phyloP scores from a whole-genome alignment of 2,888 invertebrate species.

The Crossocerus cetratus region DNA sequence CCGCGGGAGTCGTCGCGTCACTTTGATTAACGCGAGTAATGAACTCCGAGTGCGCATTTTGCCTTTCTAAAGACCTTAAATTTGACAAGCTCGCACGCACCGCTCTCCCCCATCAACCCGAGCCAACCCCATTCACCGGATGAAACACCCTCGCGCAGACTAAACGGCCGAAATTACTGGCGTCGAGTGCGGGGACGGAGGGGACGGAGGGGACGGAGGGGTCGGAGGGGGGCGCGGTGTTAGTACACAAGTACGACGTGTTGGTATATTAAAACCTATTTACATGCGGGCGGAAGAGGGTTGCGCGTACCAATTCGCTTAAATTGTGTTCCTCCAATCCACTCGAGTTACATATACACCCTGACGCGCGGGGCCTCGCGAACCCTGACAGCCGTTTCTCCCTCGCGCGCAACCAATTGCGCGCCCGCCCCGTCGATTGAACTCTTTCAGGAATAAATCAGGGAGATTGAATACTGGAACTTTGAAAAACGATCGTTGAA shows the following conservation, averaged over 20 bases:
- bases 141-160: constrained; percentile 47
- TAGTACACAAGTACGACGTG: constrained; percentile 51
- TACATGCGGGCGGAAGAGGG: constrained; percentile 49
- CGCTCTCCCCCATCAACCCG: constrained; percentile 17
- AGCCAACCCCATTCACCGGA: constrained; percentile 46
- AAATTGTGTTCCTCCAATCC: constrained; percentile 61
- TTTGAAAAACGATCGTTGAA: neutral
- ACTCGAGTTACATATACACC: constrained; percentile 34
- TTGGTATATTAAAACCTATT: constrained; percentile 67
- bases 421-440: neutral
- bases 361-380: neutral
- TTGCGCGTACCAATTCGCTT: constrained; percentile 58
- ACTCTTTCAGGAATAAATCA: neutral
- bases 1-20: neutral
- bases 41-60: constrained; percentile 22
- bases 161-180: constrained; percentile 67
- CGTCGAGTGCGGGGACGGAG: constrained; percentile 46
- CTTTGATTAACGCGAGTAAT: constrained; percentile 37
- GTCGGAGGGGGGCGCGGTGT: too few species aligned
- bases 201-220: too few species aligned
- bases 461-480: too few species aligned
- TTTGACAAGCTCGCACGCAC: constrained; percentile 24
- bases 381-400: neutral
- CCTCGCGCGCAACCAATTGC: neutral
- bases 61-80: constrained; percentile 40